Conservation (phyloP, 2,113 vertebrate genomes). For the Carlito syrichta region DNA sequence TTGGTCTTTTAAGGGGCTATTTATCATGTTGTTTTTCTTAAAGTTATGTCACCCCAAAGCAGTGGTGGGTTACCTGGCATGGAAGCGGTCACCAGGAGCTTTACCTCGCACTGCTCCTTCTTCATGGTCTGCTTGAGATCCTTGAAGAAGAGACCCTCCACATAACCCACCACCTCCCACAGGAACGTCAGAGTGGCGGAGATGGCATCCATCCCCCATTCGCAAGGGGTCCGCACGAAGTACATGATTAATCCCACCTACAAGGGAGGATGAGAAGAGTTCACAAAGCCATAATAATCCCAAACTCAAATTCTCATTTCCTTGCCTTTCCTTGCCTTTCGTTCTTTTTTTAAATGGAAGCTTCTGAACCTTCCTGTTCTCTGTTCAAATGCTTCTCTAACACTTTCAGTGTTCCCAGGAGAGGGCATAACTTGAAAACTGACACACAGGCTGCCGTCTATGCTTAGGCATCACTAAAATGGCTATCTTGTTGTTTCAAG, state of each 20-base stretch:
- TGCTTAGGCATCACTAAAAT: background rate
- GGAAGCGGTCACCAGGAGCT: conserved; percentile 96
- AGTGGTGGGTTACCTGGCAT: conserved; percentile 91
- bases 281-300: background rate
- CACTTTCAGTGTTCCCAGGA: background rate
- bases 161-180: conserved; percentile 98
- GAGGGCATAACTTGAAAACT: background rate
- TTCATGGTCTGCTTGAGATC: conserved; percentile 99
- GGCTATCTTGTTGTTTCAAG: too few species aligned
- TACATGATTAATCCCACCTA: conserved; percentile 99
- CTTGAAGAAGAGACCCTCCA: conserved; percentile 98
- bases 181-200: conserved; percentile 97
- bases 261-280: background rate
- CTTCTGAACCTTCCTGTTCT: background rate
- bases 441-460: background rate
- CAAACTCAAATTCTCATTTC: background rate
- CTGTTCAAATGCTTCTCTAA: background rate
- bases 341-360: background rate
- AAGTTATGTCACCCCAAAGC: background rate
- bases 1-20: background rate
- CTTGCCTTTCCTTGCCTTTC: background rate
- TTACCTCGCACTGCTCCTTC: conserved; percentile 99
- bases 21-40: background rate
- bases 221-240: conserved; percentile 96
- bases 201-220: conserved; percentile 99